Evolutionary conservation across 2,113 vertebrate species (phyloP), one percentile per base, ranked within the genome.

Genomic region (Piaya cayana): DNA sequence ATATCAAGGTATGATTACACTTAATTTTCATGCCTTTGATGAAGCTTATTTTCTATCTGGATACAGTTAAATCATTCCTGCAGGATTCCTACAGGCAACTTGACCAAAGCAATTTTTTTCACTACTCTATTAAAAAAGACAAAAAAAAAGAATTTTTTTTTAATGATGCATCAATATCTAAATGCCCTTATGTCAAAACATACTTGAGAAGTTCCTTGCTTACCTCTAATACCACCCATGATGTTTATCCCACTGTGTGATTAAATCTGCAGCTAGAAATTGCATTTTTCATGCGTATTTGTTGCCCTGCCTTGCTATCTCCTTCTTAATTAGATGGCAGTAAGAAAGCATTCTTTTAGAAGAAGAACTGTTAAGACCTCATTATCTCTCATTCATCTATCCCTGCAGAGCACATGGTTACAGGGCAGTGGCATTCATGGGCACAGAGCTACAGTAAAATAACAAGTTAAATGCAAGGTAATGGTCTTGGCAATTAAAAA

Each of bases 1-100:
- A 78, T 88, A 94, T 67, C 59, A 86, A 92, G 64, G 88, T 86
- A 77, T 78, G 68, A 93, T 90, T 90, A 49, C 4, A n/a, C 16
- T 74, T 84, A 37, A 86, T 88, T 92, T 97, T 92, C 43, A 36
- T 71, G 42, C 37, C 8, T 90, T 42, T 84, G 71, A 86, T 62
- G 88, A 70, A 81, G 52, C 23, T 70, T 80, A 83, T 90, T 92
- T 94, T 20, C 18, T 86, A 88, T 92, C 71, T 65, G 68, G 59
- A 45, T 86, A 67, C 29, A 26, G 20, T 36, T 92, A 67, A 83
- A 88, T 77, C 37, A 60, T 78, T 81, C 29, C 50, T 81, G 34
- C 62, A 92, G 56, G 52, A 70, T 83, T 42, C 11, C 56, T 63
- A 34, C 42, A 55, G 68, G 22, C 26, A 81, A 19, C 32, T 90